phyloP scores from a whole-genome alignment of 2,797 vertebrate genomes.

The Rhabdomys pumilio region DNA sequence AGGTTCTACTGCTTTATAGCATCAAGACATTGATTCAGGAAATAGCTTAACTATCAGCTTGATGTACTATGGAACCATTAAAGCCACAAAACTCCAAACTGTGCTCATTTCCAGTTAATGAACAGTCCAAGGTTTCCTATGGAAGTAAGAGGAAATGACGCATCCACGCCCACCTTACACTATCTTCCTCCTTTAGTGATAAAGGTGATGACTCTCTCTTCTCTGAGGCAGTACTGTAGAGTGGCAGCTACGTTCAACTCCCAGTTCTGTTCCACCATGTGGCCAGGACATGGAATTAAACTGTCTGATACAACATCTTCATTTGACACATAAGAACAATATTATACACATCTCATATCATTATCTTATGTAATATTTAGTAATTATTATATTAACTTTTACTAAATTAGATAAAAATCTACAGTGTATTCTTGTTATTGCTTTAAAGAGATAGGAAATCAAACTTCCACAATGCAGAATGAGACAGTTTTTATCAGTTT shows the following conservation, averaged over 20 bases:
- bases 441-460: constrained; percentile 42
- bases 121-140: constrained; percentile 6
- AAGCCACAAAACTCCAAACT: neutral
- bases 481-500: neutral
- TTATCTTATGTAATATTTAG: neutral
- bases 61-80: neutral
- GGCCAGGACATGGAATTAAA: neutral
- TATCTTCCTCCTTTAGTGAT: neutral
- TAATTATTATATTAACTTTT: neutral
- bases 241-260: neutral
- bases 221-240: neutral
- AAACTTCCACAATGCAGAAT: constrained; percentile 10
- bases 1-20: neutral
- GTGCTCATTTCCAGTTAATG: neutral
- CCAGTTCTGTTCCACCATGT: neutral
- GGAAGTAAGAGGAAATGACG: constrained; percentile 23
- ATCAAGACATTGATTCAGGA: neutral
- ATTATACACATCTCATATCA: neutral
- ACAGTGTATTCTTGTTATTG: constrained; percentile 12
- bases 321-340: neutral
- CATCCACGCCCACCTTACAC: constrained; percentile 3
- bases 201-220: neutral
- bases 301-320: neutral
- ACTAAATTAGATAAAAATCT: constrained; percentile 45
- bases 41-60: neutral